Base-by-base conservation (phyloP, 2,888 invertebrate genomes). In the Siphlonurus alternatus region DNA sequence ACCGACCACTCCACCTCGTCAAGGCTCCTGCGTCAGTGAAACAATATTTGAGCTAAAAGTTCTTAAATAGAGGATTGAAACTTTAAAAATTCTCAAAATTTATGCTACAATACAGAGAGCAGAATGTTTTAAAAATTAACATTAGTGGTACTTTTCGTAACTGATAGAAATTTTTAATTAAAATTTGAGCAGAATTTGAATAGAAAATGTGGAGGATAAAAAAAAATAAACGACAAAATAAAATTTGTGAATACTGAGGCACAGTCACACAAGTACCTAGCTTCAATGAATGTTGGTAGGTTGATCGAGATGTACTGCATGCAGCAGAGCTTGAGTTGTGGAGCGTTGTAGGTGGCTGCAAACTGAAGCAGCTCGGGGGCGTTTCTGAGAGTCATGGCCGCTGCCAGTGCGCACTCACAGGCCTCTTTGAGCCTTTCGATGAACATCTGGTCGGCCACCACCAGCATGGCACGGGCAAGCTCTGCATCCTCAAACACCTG, bases 241-340 rank as follows among this genome's bases (percentile, higher is more conserved):
- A n/a, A n/a, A n/a, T n/a, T n/a, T n/a, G n/a, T n/a, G n/a, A n/a
- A n/a, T 19, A 51, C 67, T 68, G 70, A n/a, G n/a, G n/a, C n/a
- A n/a, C n/a, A n/a, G n/a, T n/a, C n/a, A n/a, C n/a, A n/a, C n/a
- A n/a, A n/a, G n/a, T n/a, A 79, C 78, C 77, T 81, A 68, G 81
- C 81, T 74, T 89, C 88, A 3, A 93, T 75, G 15, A 92, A 76
- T 20, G 85, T 80, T 2, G 85, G 77, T 59, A 93, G 74, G 75
- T 93, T 93, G 61, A 87, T 77, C 2, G 83, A 83, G 65, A 93
- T 86, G 71, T 86, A 93, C 70, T 89, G 85, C 80, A 89, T 82
- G 73, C 87, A 88, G 66, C 83, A 83, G 18, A 77, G 76, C 74
- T 87, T 87, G 18, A 93, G 76, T 68, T 88, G 82, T 0, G 76